phyloP scores from a whole-genome alignment of 2,888 invertebrate species.

The Drosophila yooni region DNA sequence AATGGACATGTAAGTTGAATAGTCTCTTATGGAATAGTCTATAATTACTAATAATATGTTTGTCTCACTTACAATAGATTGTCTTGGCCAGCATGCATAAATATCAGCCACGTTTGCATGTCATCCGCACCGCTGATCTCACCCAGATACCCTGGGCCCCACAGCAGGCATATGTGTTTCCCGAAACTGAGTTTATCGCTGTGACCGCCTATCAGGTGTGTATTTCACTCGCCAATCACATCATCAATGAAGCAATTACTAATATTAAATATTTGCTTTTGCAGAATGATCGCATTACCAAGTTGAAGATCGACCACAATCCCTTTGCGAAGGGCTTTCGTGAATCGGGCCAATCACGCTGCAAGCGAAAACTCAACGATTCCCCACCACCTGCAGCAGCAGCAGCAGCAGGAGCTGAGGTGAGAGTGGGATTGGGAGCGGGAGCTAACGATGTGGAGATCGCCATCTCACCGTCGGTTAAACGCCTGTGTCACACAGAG shows the following conservation, averaged over 20 bases:
- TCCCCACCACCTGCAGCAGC: constrained; percentile 69
- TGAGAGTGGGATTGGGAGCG: constrained; percentile 18
- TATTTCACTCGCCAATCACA: constrained; percentile 19
- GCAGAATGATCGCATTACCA: constrained; percentile 93
- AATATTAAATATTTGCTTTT: constrained; percentile 77
- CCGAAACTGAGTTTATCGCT: constrained; percentile 95
- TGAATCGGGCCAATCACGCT: constrained; percentile 91
- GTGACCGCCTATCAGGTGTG: constrained; percentile 97
- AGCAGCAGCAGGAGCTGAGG: constrained; percentile 2
- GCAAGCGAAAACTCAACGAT: constrained; percentile 87
- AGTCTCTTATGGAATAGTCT: background rate
- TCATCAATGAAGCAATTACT: constrained; percentile 30
- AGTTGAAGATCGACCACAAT: constrained; percentile 95
- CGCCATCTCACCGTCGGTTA: constrained; percentile 59
- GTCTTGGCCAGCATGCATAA: constrained; percentile 98
- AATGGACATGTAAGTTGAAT: constrained; percentile 89
- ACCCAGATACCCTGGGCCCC: constrained; percentile 89
- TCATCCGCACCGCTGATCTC: constrained; percentile 91
- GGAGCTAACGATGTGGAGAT: constrained; percentile 51
- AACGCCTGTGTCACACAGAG: constrained; percentile 72
- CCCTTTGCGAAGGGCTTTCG: constrained; percentile 97
- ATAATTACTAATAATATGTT: constrained; percentile 19
- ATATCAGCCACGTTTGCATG: constrained; percentile 94
- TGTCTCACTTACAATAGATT: constrained; percentile 87
- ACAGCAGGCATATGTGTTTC: constrained; percentile 89